Evolutionary conservation across 2,113 vertebrate species (phyloP).

Genomic region (Thalassarche chlororhynchos): DNA sequence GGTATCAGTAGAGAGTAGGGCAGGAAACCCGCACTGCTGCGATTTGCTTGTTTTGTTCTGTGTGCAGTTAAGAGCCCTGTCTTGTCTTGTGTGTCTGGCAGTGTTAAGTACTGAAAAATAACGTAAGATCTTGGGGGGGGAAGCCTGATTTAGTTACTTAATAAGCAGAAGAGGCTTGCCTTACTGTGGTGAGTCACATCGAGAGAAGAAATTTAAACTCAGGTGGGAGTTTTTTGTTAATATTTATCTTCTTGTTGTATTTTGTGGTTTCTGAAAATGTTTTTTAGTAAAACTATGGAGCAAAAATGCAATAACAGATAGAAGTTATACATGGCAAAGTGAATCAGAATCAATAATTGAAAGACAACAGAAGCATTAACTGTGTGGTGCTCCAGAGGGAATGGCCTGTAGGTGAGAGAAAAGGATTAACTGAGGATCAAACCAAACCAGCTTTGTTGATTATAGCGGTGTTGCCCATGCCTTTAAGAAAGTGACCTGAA

Average conservation of each 20-base stretch:
- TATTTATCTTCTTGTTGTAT: neutral
- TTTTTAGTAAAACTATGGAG: neutral
- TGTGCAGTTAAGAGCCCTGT: neutral
- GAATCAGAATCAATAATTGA: neutral
- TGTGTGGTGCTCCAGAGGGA: neutral
- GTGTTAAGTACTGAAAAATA: neutral
- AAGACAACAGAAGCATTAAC: neutral
- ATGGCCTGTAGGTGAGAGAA: neutral
- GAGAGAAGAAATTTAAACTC: neutral
- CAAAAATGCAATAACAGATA: neutral
- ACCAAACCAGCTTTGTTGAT: neutral
- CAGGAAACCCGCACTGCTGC: neutral
- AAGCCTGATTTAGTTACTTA: neutral
- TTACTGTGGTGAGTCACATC: neutral
- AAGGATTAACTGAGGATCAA: neutral
- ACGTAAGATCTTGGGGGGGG: neutral
- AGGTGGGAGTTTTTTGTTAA: neutral
- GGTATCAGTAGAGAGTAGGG: neutral
- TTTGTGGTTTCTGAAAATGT: neutral
- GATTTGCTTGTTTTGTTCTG: neutral
- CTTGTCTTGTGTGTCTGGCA: neutral
- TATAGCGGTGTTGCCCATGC: neutral
- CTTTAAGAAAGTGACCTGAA: neutral
- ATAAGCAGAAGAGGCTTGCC: neutral
- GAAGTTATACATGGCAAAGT: neutral